Evolutionary conservation across 2,888 invertebrate species (phyloP).

Genomic region (Diaphora mendica): DNA sequence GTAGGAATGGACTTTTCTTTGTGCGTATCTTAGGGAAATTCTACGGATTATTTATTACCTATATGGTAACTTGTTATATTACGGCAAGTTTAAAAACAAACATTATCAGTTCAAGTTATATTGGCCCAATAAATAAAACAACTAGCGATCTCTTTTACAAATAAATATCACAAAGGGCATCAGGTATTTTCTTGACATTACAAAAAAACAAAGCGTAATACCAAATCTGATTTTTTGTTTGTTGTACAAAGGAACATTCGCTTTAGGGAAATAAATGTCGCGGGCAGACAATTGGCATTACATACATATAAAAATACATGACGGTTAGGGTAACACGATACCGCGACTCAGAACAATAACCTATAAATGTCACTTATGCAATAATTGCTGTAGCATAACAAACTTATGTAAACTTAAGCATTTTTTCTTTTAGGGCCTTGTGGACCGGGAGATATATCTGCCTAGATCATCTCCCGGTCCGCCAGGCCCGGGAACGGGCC

Average conservation of each 20-base stretch:
- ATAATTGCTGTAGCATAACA: background rate
- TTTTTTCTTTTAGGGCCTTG: background rate
- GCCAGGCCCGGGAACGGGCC: too few relatives aligned
- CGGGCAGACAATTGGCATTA: background rate
- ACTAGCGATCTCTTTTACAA: background rate
- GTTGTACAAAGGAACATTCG: background rate
- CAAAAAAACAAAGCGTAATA: background rate
- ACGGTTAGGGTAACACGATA: background rate
- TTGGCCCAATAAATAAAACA: background rate
- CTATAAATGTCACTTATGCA: background rate
- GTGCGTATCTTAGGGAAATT: too few relatives aligned
- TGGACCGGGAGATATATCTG: too few relatives aligned
- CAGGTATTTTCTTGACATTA: background rate
- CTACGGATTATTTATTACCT: too few relatives aligned
- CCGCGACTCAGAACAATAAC: background rate
- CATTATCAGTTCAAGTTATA: background rate
- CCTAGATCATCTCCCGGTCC: too few relatives aligned
- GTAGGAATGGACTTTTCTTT: too few relatives aligned
- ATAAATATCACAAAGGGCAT: background rate
- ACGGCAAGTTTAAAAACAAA: background rate
- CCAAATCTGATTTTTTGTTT: background rate
- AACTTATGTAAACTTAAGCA: background rate
- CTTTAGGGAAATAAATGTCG: slow-evolving; percentile 2
- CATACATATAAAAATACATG: background rate
- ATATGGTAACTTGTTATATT: too few relatives aligned